A percentile compares a stretch with the other conserved stretches of the same genome.
These are phyloP conservation scores for Aphelocoma californica DNA, from an alignment of 2,797 vertebrate species.

Conservation along the genomic window DNA sequence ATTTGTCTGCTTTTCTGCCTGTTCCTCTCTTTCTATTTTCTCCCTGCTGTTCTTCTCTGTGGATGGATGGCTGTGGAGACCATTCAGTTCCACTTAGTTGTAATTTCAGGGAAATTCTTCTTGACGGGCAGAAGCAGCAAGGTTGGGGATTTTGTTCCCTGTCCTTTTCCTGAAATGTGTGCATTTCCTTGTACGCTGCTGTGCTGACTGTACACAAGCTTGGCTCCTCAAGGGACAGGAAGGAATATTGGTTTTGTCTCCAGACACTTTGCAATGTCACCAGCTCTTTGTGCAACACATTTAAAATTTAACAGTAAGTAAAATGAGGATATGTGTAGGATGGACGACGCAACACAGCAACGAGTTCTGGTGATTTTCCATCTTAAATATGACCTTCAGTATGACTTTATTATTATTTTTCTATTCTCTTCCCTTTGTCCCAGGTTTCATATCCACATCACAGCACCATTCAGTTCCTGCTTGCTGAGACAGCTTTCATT, in stretches of 20 bases:
- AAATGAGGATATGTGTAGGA: background rate
- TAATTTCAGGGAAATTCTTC: slow-evolving; percentile 18
- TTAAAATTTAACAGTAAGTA: background rate
- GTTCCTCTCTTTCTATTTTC: background rate
- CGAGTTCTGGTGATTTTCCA: background rate
- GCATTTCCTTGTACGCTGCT: background rate
- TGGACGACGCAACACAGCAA: background rate
- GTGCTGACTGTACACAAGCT: background rate
- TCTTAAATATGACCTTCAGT: background rate
- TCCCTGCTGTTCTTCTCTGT: background rate
- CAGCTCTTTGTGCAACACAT: background rate
- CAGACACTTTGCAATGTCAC: background rate
- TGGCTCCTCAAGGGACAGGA: background rate
- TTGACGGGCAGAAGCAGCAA: background rate
- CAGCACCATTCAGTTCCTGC: background rate
- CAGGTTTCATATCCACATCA: background rate
- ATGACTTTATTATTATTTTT: background rate
- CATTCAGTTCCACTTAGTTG: slow-evolving; percentile 35
- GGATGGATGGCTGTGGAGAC: background rate
- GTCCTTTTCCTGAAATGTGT: background rate
- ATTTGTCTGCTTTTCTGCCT: slow-evolving; percentile 13
- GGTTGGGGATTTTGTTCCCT: background rate
- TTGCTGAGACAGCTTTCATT: background rate
- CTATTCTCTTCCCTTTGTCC: background rate
- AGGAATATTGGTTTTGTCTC: background rate